Conservation (phyloP, 2,888 invertebrate species). For the Drosophila anomelani region DNA sequence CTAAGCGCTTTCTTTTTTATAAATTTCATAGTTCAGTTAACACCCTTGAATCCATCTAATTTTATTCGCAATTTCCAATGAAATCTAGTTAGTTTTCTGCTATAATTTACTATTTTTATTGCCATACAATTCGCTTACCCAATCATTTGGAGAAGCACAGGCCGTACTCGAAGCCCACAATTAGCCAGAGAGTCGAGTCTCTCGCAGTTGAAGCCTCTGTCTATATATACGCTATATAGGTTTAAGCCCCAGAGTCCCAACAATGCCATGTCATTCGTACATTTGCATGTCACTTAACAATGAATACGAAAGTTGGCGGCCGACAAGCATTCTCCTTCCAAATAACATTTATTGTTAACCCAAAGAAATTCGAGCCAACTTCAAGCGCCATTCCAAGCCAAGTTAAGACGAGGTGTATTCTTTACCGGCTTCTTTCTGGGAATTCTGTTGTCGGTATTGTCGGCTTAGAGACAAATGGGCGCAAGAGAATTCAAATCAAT, state of each 20-base stretch:
- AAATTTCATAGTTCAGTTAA: neutral
- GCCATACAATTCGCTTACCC: neutral
- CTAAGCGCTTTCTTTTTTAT: no score
- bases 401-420: constrained; percentile 10
- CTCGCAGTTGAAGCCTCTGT: constrained; percentile 2
- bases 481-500: constrained; percentile 24
- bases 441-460: constrained; percentile 21
- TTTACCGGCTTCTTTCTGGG: constrained; percentile 49
- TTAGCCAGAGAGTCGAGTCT: constrained; percentile 43
- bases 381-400: constrained; percentile 38
- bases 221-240: neutral
- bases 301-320: constrained; percentile 48
- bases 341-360: constrained; percentile 50
- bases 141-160: constrained; percentile 23
- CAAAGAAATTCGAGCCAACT: constrained; percentile 61
- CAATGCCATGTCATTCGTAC: constrained; percentile 69
- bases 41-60: neutral
- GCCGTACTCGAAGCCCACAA: constrained; percentile 52
- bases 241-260: neutral
- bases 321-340: constrained; percentile 15
- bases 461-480: constrained; percentile 34
- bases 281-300: constrained; percentile 74
- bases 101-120: constrained; percentile 20
- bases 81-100: constrained; percentile 9
- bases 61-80: neutral